These are phyloP conservation scores for Philonicus albiceps DNA, from an alignment of 2,888 invertebrate species.

Conservation along the genomic window DNA sequence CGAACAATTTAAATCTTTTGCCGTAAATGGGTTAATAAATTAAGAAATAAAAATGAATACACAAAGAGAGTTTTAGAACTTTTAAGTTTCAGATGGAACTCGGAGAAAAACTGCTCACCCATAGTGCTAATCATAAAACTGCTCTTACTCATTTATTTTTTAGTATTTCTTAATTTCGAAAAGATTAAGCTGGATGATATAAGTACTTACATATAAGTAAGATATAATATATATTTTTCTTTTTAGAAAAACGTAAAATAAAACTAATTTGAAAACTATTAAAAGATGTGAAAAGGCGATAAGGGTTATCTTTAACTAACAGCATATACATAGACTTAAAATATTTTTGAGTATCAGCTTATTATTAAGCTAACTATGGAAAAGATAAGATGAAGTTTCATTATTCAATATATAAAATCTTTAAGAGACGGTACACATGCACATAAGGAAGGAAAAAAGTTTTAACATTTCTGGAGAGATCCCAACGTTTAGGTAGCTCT, in stretches of 20 bases:
- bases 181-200: too few species aligned
- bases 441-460: background rate
- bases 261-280: background rate
- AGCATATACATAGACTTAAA: background rate
- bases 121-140: too few species aligned
- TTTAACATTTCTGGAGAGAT: background rate
- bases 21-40: too few species aligned
- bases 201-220: too few species aligned
- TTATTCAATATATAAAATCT: background rate
- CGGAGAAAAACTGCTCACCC: too few species aligned
- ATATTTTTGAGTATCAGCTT: background rate
- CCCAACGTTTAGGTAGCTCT: background rate
- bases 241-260: background rate
- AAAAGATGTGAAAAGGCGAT: background rate
- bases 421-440: background rate
- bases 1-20: too few species aligned
- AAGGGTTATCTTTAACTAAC: background rate
- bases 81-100: too few species aligned
- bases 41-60: too few species aligned
- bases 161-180: too few species aligned
- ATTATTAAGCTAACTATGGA: background rate
- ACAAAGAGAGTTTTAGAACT: too few species aligned
- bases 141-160: too few species aligned
- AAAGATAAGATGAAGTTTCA: background rate
- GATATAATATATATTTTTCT: too few species aligned